A percentile compares a stretch with the other conserved stretches of the same genome.
Conservation (phyloP, 2,888 invertebrate species). For the Orthosia cruda region DNA sequence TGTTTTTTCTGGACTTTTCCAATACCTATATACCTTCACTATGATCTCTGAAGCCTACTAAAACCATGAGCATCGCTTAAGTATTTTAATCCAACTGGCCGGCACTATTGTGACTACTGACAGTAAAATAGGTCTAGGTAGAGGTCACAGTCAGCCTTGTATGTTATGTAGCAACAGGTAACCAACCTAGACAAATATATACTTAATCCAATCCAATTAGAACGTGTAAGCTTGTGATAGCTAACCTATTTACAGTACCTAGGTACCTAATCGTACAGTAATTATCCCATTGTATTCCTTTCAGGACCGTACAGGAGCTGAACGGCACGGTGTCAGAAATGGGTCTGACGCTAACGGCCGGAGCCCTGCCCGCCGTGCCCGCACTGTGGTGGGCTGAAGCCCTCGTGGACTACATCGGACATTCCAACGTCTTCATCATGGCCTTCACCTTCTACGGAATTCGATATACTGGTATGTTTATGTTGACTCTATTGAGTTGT, state of each 20-base stretch:
- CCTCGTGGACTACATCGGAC: conserved; percentile 96
- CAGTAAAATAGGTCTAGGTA: background rate
- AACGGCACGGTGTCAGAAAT: conserved; percentile 91
- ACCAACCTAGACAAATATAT: background rate
- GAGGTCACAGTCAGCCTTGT: background rate
- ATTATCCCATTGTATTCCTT: conserved; percentile 22
- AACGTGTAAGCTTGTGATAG: background rate
- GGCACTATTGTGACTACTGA: background rate
- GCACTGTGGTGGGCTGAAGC: conserved; percentile 95
- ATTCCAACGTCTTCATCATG: conserved; percentile 96
- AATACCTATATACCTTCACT: no score
- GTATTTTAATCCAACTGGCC: background rate
- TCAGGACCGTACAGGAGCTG: conserved; percentile 92
- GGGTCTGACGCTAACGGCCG: conserved; percentile 93
- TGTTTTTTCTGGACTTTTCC: no score
- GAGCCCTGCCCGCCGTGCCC: conserved; percentile 94
- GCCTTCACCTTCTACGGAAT: conserved; percentile 96
- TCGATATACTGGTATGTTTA: conserved; percentile 93
- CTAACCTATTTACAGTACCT: background rate
- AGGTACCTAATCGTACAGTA: background rate
- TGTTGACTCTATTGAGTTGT: conserved; percentile 14
- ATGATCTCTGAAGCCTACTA: no score
- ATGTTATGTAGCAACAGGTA: background rate
- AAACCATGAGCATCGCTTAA: no score
- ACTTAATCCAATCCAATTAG: conserved; percentile 15